Evolutionary conservation across 2,888 invertebrate genomes (phyloP), one percentile per base, ranked within the genome.

Genomic region (Linnaemya tessellans): DNA sequence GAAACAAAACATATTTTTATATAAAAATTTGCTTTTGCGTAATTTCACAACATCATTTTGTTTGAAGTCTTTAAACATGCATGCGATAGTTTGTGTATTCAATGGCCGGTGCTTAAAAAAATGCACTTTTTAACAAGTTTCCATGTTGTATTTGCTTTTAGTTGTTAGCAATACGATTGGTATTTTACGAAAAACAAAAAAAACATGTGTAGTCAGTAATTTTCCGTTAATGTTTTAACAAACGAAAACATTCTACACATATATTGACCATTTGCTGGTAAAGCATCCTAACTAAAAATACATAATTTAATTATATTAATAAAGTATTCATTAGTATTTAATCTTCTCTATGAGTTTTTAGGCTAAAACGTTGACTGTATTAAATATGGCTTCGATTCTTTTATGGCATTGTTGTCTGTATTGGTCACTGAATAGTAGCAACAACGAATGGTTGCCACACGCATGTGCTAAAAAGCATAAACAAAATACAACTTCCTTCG

Each of bases 111-210:
- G 75, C 62, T 71, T 71, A n/a, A 64, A 68, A 60, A 64, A 64
- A 35, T 65, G 62, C 62, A 71, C 25, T 68, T 67, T 56, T 77
- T 71, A 77, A 60, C 46, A 65, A 67, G 65, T 83, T 78, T 83
- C 60, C 41, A 58, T 56, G n/a, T 38, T 22, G 49, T 18, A 35
- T 30, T 15, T 56, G 20, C 11, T 13, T 54, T 54, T 22, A 11
- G 7, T 35, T 38, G 11, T 38, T 51, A 13, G n/a, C 3, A 38
- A 54, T 22, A 3, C 13, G 2, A 20, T 13, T 54, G 54, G 54
- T 5, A 22, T 20, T 22, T 13, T 20, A 20, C 2, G n/a, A 49
- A n/a, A 49, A 49, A 18, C 0, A 51, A 49, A 49, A 49, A 18
- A 20, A 51, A 20, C 51, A 18, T 49, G 1, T 3, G 11, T 18